Evolutionary conservation across 2,888 invertebrate species (phyloP).

Genomic region (Morinoia aosen): DNA sequence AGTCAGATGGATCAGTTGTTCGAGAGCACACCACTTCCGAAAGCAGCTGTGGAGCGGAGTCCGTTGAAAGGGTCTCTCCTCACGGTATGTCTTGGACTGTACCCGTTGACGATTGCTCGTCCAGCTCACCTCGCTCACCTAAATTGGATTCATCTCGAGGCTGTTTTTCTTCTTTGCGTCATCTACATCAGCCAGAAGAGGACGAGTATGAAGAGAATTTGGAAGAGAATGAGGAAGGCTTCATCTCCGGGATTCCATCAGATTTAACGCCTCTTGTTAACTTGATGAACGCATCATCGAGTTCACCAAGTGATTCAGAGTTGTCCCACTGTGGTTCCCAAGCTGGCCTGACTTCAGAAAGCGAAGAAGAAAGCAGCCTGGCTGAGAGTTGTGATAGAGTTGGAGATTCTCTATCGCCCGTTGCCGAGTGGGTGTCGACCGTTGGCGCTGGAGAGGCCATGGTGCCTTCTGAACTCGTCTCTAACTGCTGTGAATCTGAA

Average conservation of each 20-base stretch:
- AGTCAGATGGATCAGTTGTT: slow-evolving; percentile 41
- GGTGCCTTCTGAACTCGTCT: slow-evolving; percentile 62
- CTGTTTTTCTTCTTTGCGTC: slow-evolving; percentile 55
- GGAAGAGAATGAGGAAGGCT: slow-evolving; percentile 56
- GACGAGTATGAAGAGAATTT: slow-evolving; percentile 65
- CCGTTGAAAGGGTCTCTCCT: slow-evolving; percentile 63
- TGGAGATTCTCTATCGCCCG: slow-evolving; percentile 52
- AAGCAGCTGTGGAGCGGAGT: slow-evolving; percentile 62
- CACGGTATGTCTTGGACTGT: slow-evolving; percentile 66
- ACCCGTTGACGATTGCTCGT: slow-evolving; percentile 54
- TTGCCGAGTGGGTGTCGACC: slow-evolving; percentile 20
- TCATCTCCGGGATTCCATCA: slow-evolving; percentile 59
- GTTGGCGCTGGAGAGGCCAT: slow-evolving; percentile 66
- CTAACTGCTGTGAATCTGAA: slow-evolving; percentile 4
- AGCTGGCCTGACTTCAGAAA: slow-evolving; percentile 55
- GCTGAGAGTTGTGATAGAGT: slow-evolving; percentile 57
- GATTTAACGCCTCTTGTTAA: slow-evolving; percentile 60
- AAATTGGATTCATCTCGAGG: neutral
- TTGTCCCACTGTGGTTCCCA: slow-evolving; percentile 64
- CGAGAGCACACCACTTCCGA: slow-evolving; percentile 61
- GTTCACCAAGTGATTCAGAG: slow-evolving; percentile 65
- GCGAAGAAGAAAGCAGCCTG: slow-evolving; percentile 60
- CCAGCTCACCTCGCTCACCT: slow-evolving; percentile 18
- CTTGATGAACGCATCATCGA: slow-evolving; percentile 60
- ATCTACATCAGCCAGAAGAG: slow-evolving; percentile 65